A percentile compares a stretch with the other conserved stretches of the same genome.
Evolutionary conservation across 2,888 invertebrate species (phyloP).

Genomic region (Euspilapteryx auroguttella): DNA sequence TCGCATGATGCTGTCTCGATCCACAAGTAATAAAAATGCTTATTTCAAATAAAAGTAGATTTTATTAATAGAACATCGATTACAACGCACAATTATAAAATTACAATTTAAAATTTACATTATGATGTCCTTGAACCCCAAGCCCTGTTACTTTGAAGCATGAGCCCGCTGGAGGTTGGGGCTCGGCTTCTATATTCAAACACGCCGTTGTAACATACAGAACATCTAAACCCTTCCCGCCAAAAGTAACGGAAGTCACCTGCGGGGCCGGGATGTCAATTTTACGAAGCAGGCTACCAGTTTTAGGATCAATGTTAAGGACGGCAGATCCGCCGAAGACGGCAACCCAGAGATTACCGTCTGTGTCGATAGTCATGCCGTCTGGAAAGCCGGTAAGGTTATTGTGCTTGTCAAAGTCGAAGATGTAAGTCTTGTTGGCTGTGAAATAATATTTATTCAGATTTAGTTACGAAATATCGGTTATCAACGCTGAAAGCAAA

Average conservation of each 20-base stretch:
- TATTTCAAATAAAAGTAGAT: too few species aligned
- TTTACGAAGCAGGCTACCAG: slow-evolving; percentile 56
- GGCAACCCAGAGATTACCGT: slow-evolving; percentile 77
- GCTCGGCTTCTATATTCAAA: slow-evolving; percentile 27
- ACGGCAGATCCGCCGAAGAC: slow-evolving; percentile 66
- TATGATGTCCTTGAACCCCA: slow-evolving; percentile 56
- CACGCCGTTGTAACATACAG: slow-evolving; percentile 67
- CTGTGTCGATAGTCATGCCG: slow-evolving; percentile 75
- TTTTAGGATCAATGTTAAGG: slow-evolving; percentile 53
- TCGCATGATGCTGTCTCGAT: too few species aligned
- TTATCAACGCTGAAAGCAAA: too few species aligned
- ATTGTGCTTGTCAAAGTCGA: slow-evolving; percentile 56
- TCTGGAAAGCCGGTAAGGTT: slow-evolving; percentile 57
- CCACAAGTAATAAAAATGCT: too few species aligned
- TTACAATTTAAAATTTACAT: slow-evolving; percentile 20
- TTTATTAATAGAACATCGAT: too few species aligned
- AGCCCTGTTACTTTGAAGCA: slow-evolving; percentile 66
- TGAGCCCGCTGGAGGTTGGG: slow-evolving; percentile 56
- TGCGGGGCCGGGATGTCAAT: slow-evolving; percentile 62
- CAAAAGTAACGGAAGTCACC: slow-evolving; percentile 73
- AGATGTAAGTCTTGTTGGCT: slow-evolving; percentile 64
- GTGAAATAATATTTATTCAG: too few species aligned
- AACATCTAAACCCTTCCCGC: slow-evolving; percentile 68
- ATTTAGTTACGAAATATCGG: too few species aligned
- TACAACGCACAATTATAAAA: too few species aligned